A percentile compares a stretch with the other conserved stretches of the same genome.
Conservation (phyloP, 1,140 invertebrate species). For the Dendroctonus valens region DNA sequence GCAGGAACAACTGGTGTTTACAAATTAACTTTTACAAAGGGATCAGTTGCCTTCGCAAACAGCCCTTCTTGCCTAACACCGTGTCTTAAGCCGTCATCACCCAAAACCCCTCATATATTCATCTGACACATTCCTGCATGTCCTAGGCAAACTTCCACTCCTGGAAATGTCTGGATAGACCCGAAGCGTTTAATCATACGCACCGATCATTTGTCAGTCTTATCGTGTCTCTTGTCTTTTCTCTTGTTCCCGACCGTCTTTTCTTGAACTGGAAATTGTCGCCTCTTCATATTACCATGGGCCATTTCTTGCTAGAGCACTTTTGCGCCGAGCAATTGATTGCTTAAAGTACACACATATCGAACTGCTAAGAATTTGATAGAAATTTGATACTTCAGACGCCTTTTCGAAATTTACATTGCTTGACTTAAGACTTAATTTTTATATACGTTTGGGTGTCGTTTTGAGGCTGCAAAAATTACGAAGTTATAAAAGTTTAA, state of each 20-base stretch:
- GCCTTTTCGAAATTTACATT: too few relatives aligned
- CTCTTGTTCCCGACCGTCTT: slow-evolving; percentile 1
- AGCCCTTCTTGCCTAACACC: slow-evolving; percentile 10
- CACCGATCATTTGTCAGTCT: slow-evolving; percentile 32
- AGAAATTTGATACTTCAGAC: too few relatives aligned
- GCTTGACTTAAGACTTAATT: too few relatives aligned
- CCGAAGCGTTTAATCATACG: slow-evolving; percentile 26
- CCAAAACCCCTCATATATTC: slow-evolving; percentile 23
- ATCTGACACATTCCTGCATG: slow-evolving; percentile 23
- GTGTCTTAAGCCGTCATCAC: slow-evolving; percentile 13
- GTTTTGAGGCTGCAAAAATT: too few relatives aligned
- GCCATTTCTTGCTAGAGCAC: too few relatives aligned
- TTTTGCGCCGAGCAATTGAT: too few relatives aligned
- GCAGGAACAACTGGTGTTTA: slow-evolving; percentile 10
- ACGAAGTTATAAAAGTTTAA: too few relatives aligned
- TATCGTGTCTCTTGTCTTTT: slow-evolving; percentile 28
- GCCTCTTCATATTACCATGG: too few relatives aligned
- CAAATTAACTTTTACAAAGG: slow-evolving; percentile 28
- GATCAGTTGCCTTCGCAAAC: slow-evolving; percentile 1
- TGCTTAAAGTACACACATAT: too few relatives aligned
- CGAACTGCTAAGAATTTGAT: too few relatives aligned
- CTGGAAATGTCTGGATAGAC: slow-evolving; percentile 26
- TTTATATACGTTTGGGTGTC: too few relatives aligned
- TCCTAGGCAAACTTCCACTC: slow-evolving; percentile 30
- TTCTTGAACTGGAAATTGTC: too few relatives aligned